These are phyloP conservation scores for Drosophila histrio DNA, from an alignment of 2,888 invertebrate genomes.

Conservation along the genomic window DNA sequence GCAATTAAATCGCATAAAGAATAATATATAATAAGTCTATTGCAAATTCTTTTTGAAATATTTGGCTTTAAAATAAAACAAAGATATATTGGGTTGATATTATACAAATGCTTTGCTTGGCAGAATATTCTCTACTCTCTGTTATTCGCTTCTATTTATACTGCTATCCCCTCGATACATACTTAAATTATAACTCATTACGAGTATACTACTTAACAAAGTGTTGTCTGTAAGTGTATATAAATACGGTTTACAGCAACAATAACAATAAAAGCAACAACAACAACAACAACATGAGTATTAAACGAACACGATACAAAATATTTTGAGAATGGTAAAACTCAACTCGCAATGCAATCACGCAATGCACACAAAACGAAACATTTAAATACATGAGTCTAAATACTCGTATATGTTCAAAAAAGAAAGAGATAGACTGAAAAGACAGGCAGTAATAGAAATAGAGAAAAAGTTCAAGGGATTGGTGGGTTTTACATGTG, in stretches of 20 bases:
- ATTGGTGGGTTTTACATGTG: slow-evolving; percentile 13
- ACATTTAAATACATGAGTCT: slow-evolving; percentile 27
- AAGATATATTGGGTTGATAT: no score
- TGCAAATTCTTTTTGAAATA: no score
- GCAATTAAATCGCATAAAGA: no score
- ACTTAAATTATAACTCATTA: not conserved
- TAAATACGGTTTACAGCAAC: not conserved
- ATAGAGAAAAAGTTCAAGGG: not conserved
- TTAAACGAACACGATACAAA: not conserved
- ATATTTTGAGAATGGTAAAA: slow-evolving; percentile 16
- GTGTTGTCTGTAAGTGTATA: not conserved
- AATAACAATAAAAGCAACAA: not conserved
- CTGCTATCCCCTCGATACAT: not conserved
- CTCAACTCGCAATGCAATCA: slow-evolving; percentile 52
- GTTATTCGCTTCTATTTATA: no score
- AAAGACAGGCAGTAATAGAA: not conserved
- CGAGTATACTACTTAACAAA: not conserved
- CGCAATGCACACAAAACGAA: slow-evolving; percentile 58
- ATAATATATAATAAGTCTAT: no score
- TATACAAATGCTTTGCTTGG: no score
- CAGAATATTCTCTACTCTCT: no score
- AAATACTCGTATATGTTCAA: not conserved
- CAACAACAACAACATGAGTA: not conserved
- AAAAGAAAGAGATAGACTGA: not conserved
- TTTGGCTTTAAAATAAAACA: no score